Percentiles rank a stretch among this genome's conserved stretches.
phyloP scores from a whole-genome alignment of 2,888 invertebrate genomes.

The Timema podura region DNA sequence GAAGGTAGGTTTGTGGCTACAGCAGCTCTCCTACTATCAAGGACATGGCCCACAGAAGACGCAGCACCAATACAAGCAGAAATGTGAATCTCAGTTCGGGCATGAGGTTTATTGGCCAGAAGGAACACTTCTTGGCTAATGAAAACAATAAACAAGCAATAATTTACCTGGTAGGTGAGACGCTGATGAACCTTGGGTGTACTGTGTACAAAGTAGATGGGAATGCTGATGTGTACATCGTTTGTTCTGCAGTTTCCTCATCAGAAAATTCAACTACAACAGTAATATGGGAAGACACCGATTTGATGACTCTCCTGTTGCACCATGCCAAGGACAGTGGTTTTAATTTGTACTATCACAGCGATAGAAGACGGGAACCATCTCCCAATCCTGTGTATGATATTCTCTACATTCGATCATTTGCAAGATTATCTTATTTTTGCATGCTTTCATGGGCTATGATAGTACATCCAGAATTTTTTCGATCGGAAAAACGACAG shows the following conservation, averaged over 20 bases:
- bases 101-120: background rate
- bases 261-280: background rate
- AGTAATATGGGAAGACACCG: background rate
- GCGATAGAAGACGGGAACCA: background rate
- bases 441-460: background rate
- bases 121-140: background rate
- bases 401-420: background rate
- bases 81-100: background rate
- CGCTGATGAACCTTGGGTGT: background rate
- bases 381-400: slow-evolving; percentile 1
- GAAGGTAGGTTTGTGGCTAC: background rate
- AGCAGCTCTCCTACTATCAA: background rate
- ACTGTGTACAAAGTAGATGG: background rate
- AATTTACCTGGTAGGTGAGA: background rate
- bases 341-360: background rate
- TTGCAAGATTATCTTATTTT: background rate
- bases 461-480: background rate
- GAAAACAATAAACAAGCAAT: background rate
- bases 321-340: background rate
- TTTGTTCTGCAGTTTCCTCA: background rate
- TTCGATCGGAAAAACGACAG: background rate
- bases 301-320: background rate
- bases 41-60: background rate
- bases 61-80: background rate
- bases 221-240: background rate